Conservation (phyloP, 2,113 vertebrate genomes). For the Cyrtonyx montezumae region DNA sequence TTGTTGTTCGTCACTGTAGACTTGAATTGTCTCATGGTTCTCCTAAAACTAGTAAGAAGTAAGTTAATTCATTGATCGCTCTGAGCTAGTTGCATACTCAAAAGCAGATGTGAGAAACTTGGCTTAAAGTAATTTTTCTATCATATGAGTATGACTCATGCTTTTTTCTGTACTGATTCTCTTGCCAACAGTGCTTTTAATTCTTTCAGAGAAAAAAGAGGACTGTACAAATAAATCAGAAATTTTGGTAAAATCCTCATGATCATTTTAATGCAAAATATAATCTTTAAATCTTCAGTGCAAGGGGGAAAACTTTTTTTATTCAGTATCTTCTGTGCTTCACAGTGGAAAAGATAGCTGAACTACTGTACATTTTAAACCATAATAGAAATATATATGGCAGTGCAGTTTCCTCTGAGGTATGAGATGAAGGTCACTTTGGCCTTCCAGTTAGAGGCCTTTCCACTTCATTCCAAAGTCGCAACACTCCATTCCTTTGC, state of each 20-base stretch:
- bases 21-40: background rate
- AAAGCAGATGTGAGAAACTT: background rate
- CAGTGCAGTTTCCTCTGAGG: background rate
- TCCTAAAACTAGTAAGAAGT: background rate
- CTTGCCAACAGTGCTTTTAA: background rate
- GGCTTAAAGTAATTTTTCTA: background rate
- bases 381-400: background rate
- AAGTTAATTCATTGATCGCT: slow-evolving; percentile 16
- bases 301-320: background rate
- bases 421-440: background rate
- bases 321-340: background rate
- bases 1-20: background rate
- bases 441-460: background rate
- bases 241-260: background rate
- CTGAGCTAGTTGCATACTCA: background rate
- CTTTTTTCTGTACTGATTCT: background rate
- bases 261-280: background rate
- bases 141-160: background rate
- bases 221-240: background rate
- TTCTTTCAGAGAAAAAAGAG: background rate
- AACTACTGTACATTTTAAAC: background rate
- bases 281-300: background rate
- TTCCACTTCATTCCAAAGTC: too few species aligned
- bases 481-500: background rate
- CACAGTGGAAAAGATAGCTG: background rate